phyloP scores from a whole-genome alignment of 2,797 vertebrate genomes.

The Melanotaenia maccullochi region DNA sequence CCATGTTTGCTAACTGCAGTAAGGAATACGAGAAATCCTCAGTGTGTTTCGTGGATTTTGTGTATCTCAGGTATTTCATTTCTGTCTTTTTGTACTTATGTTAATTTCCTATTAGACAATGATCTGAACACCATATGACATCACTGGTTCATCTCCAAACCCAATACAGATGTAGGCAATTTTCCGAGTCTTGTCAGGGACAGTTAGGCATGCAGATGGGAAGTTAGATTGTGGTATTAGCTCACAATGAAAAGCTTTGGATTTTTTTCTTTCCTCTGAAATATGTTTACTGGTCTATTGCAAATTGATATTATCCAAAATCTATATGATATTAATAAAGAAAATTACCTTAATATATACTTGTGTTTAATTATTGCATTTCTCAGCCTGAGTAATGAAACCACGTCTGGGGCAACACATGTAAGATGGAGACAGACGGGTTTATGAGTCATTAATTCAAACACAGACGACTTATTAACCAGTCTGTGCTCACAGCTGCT shows the following conservation, averaged over 20 bases:
- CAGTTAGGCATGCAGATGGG: slow-evolving; percentile 2
- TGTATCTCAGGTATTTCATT: slow-evolving; percentile 38
- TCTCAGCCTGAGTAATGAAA: slow-evolving; percentile 12
- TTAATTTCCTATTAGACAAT: slow-evolving; percentile 37
- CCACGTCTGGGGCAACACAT: slow-evolving; percentile 36
- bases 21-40: slow-evolving; percentile 36
- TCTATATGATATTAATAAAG: background rate
- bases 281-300: background rate
- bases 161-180: slow-evolving; percentile 10
- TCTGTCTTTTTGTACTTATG: slow-evolving; percentile 29
- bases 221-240: background rate
- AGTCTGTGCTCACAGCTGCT: slow-evolving; percentile 75
- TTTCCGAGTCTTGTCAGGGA: slow-evolving; percentile 2
- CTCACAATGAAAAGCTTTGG: background rate
- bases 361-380: slow-evolving; percentile 26
- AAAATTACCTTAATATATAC: slow-evolving; percentile 7
- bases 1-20: slow-evolving; percentile 40
- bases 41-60: slow-evolving; percentile 32
- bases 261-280: background rate
- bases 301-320: background rate
- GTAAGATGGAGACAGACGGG: slow-evolving; percentile 46
- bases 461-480: slow-evolving; percentile 79
- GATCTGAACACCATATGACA: slow-evolving; percentile 19
- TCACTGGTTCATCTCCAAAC: slow-evolving; percentile 18
- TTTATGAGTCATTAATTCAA: slow-evolving; percentile 81